Percentiles rank a stretch among this genome's conserved stretches.
Conservation (phyloP, 2,888 invertebrate species). For the Lasioglossum malachurum region DNA sequence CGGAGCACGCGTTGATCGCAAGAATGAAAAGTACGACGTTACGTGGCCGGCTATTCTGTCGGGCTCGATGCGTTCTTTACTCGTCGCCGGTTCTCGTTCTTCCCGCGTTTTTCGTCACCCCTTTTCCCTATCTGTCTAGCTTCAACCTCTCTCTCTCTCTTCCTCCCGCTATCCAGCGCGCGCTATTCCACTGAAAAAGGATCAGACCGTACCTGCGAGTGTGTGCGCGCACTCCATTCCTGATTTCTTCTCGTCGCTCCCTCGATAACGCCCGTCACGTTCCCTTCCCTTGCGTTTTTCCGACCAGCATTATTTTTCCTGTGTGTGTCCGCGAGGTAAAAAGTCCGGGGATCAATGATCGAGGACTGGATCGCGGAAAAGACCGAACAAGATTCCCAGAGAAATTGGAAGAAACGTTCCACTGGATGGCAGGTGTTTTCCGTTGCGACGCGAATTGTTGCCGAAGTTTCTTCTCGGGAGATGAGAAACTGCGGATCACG, state of each 20-base stretch:
- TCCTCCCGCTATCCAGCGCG: neutral
- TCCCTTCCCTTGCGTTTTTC: slow-evolving; percentile 18
- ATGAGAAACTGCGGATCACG: neutral
- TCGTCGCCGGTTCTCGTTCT: slow-evolving; percentile 18
- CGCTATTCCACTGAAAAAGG: neutral
- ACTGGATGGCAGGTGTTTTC: neutral
- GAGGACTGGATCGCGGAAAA: neutral
- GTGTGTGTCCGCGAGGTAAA: neutral
- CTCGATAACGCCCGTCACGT: slow-evolving; percentile 52
- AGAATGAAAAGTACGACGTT: slow-evolving; percentile 63
- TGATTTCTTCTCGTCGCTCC: slow-evolving; percentile 36
- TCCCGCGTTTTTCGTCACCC: slow-evolving; percentile 27
- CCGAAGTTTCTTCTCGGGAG: neutral
- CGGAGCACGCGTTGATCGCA: slow-evolving; percentile 51
- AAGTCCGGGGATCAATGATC: neutral
- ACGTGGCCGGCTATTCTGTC: slow-evolving; percentile 50
- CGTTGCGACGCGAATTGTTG: neutral
- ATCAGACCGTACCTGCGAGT: neutral
- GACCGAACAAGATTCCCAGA: neutral
- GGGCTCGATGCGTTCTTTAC: slow-evolving; percentile 60
- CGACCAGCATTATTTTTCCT: neutral
- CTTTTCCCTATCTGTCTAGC: neutral
- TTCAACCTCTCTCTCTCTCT: neutral
- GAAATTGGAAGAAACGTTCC: neutral
- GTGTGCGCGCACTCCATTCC: neutral